Evolutionary conservation across 2,797 vertebrate genomes (phyloP).

Genomic region (Coregonus ussuriensis): DNA sequence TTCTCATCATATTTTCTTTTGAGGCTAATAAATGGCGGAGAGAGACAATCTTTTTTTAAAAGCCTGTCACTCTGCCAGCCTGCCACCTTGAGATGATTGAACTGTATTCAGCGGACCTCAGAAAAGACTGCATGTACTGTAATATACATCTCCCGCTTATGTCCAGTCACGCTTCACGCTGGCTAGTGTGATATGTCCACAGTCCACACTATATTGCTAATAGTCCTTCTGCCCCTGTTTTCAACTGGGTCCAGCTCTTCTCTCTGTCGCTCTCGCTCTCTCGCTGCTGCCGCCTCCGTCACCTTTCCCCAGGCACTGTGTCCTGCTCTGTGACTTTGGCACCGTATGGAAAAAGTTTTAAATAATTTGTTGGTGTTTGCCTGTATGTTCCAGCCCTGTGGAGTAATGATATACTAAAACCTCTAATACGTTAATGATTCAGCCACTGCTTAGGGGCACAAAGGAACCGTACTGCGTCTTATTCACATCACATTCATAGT

Average conservation of each 20-base stretch:
- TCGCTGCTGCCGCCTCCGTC: constrained; percentile 19
- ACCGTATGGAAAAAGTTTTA: constrained; percentile 59
- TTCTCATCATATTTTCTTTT: constrained; percentile 53
- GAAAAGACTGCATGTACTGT: too few species aligned
- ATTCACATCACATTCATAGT: not conserved
- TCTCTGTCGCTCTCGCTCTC: too few species aligned
- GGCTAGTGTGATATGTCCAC: not conserved
- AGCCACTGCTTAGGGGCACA: constrained; percentile 1
- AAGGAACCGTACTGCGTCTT: not conserved
- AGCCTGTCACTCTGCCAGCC: not conserved
- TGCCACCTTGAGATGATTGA: constrained; percentile 7
- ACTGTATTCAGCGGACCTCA: constrained; percentile 3
- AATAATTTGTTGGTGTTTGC: constrained; percentile 34
- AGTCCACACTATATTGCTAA: not conserved
- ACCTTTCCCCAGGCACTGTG: constrained; percentile 27
- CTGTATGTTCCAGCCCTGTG: constrained; percentile 42
- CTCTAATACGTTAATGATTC: constrained; percentile 46
- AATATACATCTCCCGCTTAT: too few species aligned
- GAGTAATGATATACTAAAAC: constrained; percentile 47
- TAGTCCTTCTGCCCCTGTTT: too few species aligned
- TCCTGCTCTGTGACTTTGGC: constrained; percentile 44
- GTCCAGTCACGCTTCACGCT: not conserved
- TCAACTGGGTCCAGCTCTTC: too few species aligned
- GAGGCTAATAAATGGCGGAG: constrained; percentile 25
- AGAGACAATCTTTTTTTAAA: too few species aligned